Base-by-base conservation (phyloP, 2,888 invertebrate genomes). In the Drosophila quinaria region DNA sequence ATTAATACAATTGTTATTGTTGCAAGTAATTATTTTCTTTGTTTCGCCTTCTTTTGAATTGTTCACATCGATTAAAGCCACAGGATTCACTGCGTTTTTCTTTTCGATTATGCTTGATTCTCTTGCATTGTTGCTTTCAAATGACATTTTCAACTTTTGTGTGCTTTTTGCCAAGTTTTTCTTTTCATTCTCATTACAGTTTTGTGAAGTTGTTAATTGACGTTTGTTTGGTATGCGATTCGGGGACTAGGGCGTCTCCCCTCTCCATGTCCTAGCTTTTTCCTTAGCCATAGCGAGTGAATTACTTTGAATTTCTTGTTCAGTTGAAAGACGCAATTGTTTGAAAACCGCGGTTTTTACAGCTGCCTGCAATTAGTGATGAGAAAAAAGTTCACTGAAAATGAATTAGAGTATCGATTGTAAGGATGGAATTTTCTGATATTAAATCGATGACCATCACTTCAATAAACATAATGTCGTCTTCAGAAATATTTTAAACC, bases 261-360 rank as follows among this genome's bases (percentile, higher is more conserved):
- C 15, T 2, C 5, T 17, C 1, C 47, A 15, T 31, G 15, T 11
- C 31, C 29, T 31, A 10, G 15, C 13, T 22, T 15, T 46, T 29
- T 11, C 15, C 37, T 67, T 8, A 51, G 37, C 37, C 51, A 51
- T 37, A 11, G n/a, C 19, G 5, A 33, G 33, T 17, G 33, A 13
- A 6, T 44, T 13, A 13, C 19, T 10, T 22, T 1, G 2, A 4
- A 33, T 13, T 31, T 35, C 0, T 8, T 25, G 9, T n/a, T 9
- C 11, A 31, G 11, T 29, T 17, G 9, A 33, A 2, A 58, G 25
- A 19, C 39, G 22, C 52, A 42, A 31, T 35, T 51, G 10, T 6
- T 42, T 37, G 15, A 19, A 42, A 42, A 35, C 19, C 51, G 64
- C 41, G 11, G 9, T 33, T 46, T 31, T 29, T 1, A 11, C 33